Conservation (phyloP, 2,113 vertebrate species). For the Oreochromis niloticus region DNA sequence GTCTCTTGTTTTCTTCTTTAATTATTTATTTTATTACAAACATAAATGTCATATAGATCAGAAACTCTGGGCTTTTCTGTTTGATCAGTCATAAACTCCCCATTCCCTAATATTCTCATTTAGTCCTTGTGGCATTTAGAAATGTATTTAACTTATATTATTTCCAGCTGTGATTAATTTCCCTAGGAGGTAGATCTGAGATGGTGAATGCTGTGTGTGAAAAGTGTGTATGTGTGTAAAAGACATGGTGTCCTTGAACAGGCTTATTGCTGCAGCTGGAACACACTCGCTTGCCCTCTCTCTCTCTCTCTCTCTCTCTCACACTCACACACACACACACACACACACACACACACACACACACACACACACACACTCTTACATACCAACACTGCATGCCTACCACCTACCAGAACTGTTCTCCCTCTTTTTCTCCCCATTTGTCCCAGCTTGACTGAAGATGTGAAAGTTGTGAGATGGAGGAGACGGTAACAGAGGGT, state of each 20-base stretch:
- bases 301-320: neutral
- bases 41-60: constrained; percentile 38
- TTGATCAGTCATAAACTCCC: constrained; percentile 39
- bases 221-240: neutral
- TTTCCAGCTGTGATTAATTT: constrained; percentile 52
- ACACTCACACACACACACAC: neutral
- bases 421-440: neutral
- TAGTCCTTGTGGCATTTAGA: constrained; percentile 29
- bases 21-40: constrained; percentile 3
- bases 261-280: constrained; percentile 38
- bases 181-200: constrained; percentile 35
- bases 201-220: neutral
- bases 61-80: constrained; percentile 6
- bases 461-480: neutral
- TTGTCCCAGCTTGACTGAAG: neutral
- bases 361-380: neutral
- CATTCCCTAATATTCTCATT: constrained; percentile 31
- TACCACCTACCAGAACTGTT: neutral
- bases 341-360: neutral
- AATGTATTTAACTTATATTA: constrained; percentile 53
- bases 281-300: neutral
- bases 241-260: constrained; percentile 46
- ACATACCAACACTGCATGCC: neutral
- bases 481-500: neutral
- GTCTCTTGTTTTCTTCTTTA: neutral